These are phyloP conservation scores for Naja naja DNA, from an alignment of 2,113 vertebrate genomes.

Conservation along the genomic window DNA sequence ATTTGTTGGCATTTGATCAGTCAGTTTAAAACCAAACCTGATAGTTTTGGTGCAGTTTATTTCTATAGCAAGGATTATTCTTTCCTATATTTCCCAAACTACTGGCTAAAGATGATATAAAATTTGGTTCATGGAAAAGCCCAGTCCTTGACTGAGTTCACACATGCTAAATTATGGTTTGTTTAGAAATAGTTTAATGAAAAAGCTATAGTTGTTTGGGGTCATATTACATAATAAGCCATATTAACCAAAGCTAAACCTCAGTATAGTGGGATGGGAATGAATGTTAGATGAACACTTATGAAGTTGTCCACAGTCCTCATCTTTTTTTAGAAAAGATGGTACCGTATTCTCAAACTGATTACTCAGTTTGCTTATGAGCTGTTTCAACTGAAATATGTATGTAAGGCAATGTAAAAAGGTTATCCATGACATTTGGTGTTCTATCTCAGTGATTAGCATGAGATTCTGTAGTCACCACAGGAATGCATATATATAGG, in stretches of 20 bases:
- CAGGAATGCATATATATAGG: not conserved
- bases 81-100: not conserved
- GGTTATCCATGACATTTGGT: not conserved
- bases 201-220: not conserved
- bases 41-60: not conserved
- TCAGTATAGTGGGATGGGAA: not conserved
- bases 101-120: not conserved
- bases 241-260: not conserved
- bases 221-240: not conserved
- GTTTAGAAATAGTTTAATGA: not conserved
- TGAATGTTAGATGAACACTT: not conserved
- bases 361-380: not conserved
- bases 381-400: not conserved
- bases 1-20: not conserved
- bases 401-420: not conserved
- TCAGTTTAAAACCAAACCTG: not conserved
- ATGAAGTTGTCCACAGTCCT: not conserved
- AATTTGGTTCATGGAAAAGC: not conserved
- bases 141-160: not conserved
- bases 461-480: not conserved
- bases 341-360: not conserved
- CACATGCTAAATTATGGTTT: not conserved
- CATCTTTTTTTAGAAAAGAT: not conserved
- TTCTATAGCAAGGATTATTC: not conserved
- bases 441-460: not conserved